phyloP scores from a whole-genome alignment of 2,888 invertebrate species.

The Hyppa rectilinea region DNA sequence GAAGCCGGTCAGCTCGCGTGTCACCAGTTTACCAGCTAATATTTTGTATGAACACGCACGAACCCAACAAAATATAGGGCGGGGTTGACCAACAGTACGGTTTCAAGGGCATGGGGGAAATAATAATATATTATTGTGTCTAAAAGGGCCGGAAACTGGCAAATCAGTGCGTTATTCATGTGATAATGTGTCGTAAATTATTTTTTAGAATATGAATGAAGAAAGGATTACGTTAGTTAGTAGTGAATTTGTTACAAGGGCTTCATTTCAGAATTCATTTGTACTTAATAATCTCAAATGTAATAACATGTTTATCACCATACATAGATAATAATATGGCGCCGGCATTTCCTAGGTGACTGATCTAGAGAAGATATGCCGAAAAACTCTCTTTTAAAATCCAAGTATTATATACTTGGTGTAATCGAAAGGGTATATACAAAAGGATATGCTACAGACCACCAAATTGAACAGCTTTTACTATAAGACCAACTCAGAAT shows the following conservation, averaged over 20 bases:
- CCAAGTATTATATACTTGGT: too few species aligned
- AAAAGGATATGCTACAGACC: too few species aligned
- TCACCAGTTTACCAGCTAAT: constrained; percentile 63
- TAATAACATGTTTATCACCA: too few species aligned
- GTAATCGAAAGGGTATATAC: too few species aligned
- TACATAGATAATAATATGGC: too few species aligned
- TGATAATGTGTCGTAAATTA: constrained; percentile 64
- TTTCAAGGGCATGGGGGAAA: constrained; percentile 72
- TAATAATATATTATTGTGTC: constrained; percentile 74
- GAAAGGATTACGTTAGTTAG: neutral
- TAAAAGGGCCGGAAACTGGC: constrained; percentile 69
- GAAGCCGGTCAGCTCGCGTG: constrained; percentile 72
- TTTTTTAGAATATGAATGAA: constrained; percentile 39
- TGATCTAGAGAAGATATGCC: too few species aligned
- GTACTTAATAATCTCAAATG: neutral
- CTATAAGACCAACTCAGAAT: too few species aligned
- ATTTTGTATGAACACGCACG: constrained; percentile 72
- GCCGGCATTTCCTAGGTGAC: too few species aligned
- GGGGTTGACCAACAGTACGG: constrained; percentile 63
- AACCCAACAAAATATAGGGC: constrained; percentile 70
- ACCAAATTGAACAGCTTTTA: too few species aligned
- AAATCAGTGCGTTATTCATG: constrained; percentile 67
- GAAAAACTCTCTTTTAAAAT: too few species aligned
- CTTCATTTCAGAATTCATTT: neutral
- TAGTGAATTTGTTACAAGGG: neutral